phyloP scores from a whole-genome alignment of 1,140 invertebrate genomes.

The Drosophila navojoa region DNA sequence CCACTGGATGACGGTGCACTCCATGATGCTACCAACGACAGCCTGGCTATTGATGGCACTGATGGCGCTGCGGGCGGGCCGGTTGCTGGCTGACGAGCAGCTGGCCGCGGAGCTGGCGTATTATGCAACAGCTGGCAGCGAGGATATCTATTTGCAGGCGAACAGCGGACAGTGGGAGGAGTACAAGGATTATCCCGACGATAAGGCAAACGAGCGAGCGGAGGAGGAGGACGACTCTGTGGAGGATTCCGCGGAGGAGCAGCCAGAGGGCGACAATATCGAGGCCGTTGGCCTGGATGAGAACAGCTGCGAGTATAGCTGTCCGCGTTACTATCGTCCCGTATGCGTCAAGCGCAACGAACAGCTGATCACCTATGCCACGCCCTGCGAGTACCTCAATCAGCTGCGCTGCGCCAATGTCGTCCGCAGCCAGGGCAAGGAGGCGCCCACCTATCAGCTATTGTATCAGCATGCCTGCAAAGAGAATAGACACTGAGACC shows the following conservation, averaged over 20 bases:
- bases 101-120: not conserved
- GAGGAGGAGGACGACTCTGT: conserved; percentile 14
- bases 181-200: conserved; percentile 3
- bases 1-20: not conserved
- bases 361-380: conserved; percentile 51
- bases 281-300: conserved; percentile 34
- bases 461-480: conserved; percentile 46
- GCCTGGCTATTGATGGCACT: conserved; percentile 5
- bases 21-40: conserved; percentile 38
- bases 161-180: conserved; percentile 1
- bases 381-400: conserved; percentile 66
- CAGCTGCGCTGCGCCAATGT: conserved; percentile 59
- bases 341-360: conserved; percentile 55
- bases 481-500: not conserved
- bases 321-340: conserved; percentile 66
- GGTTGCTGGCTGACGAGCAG: not conserved
- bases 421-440: conserved; percentile 23
- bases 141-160: conserved; percentile 32
- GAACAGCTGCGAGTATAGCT: conserved; percentile 61
- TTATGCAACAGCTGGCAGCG: conserved; percentile 29
- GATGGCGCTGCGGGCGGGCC: not conserved
- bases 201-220: not conserved
- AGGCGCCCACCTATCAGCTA: conserved; percentile 39
- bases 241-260: not conserved
- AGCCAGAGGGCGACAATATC: conserved; percentile 19